Evolutionary conservation across 2,113 vertebrate species (phyloP).

Genomic region (Cinclus cinclus): DNA sequence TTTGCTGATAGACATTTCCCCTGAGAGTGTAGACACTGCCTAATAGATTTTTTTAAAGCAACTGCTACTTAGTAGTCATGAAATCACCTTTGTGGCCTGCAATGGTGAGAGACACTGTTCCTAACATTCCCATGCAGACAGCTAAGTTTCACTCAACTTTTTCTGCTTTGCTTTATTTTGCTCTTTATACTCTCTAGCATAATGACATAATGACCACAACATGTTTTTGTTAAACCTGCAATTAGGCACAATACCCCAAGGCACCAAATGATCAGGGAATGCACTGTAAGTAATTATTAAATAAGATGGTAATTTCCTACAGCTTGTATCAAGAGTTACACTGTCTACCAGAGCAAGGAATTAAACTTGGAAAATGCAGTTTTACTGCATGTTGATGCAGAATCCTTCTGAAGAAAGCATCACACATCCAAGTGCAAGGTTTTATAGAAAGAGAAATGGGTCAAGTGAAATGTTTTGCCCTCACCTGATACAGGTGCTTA

Average conservation of each 20-base stretch:
- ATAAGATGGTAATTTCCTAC: neutral
- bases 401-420: neutral
- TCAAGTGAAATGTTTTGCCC: neutral
- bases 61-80: slow-evolving; percentile 50
- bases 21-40: neutral
- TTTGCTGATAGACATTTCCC: slow-evolving; percentile 68
- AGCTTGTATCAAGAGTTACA: neutral
- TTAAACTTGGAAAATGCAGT: neutral
- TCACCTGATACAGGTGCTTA: neutral
- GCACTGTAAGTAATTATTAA: slow-evolving; percentile 20
- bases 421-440: neutral
- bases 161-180: neutral
- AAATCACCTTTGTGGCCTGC: slow-evolving; percentile 60
- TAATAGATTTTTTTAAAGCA: slow-evolving; percentile 48
- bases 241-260: neutral
- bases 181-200: neutral
- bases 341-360: neutral
- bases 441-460: neutral
- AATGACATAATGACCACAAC: neutral
- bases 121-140: slow-evolving; percentile 19
- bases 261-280: neutral
- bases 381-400: neutral
- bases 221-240: slow-evolving; percentile 27
- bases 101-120: slow-evolving; percentile 22
- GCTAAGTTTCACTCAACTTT: neutral